Evolutionary conservation across 2,888 invertebrate genomes (phyloP), one percentile per base, ranked within the genome.

Genomic region (Operophtera brumata): DNA sequence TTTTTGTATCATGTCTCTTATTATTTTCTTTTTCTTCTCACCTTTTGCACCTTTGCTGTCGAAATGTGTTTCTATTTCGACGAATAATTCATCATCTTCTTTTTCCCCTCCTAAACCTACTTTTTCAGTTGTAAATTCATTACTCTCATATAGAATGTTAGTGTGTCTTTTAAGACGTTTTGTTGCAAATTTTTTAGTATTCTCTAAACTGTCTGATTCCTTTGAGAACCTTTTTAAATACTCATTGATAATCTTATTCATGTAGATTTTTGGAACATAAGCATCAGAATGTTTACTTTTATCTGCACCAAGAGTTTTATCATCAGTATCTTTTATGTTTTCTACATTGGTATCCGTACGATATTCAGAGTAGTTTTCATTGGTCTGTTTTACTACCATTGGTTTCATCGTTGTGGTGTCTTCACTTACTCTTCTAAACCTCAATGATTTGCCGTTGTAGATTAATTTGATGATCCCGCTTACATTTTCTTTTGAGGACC

Each of bases 51-150:
- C 84, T 68, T 83, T 84, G 35, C 82, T 80, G 49, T 86, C 80
- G 42, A 86, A 84, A 65, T 88, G 87, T 5, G 89, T 87, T 79
- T 90, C 86, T 2, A 90, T 89, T 79, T 89, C 88, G 1, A 90
- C 82, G 34, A 75, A 86, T 1, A 89, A 54, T 55, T 89, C 85
- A 47, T 88, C 86, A 0, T 86, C 83, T 10, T 77, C 73, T 6
- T 70, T 73, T 37, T 49, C 73, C 69, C 9, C 45, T 65, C 73
- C 75, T 43, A 32, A 39, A 54, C 58, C 69, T 47, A 47, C 43
- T 55, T 54, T 69, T 32, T 49, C 30, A 9, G 59, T 63, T 28
- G 57, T 64, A 36, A 52, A 47, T 35, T 63, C 49, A n/a, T 71
- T 56, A 14, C 66, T 39, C 0, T 75, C 62, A 34, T 78, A 77